Evolutionary conservation across 2,113 vertebrate species (phyloP).

Genomic region (Prionailurus bengalensis): DNA sequence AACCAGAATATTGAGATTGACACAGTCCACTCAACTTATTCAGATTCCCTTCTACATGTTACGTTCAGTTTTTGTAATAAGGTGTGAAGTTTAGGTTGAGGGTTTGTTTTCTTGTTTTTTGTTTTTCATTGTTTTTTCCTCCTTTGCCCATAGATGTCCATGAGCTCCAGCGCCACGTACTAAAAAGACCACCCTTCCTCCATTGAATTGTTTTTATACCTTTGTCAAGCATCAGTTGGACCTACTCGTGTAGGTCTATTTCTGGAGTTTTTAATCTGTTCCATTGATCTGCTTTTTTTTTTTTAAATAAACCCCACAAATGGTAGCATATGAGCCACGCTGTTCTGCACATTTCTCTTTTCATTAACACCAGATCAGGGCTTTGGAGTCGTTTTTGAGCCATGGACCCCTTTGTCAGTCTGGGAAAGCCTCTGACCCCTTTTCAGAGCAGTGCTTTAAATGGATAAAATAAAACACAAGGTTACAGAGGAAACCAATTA

Average conservation of each 20-base stretch:
- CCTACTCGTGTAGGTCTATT: neutral
- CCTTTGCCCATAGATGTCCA: neutral
- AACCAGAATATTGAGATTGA: neutral
- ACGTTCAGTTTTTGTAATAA: neutral
- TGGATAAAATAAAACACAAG: constrained; percentile 19
- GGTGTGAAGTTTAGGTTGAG: neutral
- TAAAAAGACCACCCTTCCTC: neutral
- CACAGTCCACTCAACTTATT: neutral
- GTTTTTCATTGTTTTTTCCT: neutral
- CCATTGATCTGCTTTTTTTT: neutral
- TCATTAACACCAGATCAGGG: neutral
- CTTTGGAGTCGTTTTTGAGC: neutral
- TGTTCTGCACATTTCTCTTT: neutral
- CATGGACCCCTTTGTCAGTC: neutral
- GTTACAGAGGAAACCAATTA: constrained; percentile 43
- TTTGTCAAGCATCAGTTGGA: neutral
- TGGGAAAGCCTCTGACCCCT: neutral
- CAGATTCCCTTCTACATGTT: neutral
- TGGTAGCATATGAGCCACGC: neutral
- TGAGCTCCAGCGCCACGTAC: neutral
- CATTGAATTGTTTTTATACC: neutral
- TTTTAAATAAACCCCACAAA: neutral
- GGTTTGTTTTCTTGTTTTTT: neutral
- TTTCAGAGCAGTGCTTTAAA: neutral
- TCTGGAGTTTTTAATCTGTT: neutral